Percentiles rank a stretch among this genome's conserved stretches.
Conservation (phyloP, 2,113 vertebrate species). For the Lepidothrix coronata region DNA sequence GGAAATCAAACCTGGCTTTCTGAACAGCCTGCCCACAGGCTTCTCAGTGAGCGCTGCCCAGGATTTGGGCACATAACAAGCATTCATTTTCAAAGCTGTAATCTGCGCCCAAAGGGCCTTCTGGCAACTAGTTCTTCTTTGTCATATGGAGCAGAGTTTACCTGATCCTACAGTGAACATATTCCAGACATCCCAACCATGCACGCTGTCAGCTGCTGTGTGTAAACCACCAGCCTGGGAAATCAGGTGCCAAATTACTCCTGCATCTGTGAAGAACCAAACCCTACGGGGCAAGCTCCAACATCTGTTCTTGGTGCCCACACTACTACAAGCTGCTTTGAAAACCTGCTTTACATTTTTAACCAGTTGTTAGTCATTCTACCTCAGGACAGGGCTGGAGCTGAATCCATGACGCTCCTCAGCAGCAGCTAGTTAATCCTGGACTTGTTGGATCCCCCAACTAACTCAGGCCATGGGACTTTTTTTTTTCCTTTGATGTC, state of each 20-base stretch:
- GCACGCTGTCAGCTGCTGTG: background rate
- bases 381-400: background rate
- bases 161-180: background rate
- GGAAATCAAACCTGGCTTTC: background rate
- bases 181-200: background rate
- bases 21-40: background rate
- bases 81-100: background rate
- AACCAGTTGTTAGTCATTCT: background rate
- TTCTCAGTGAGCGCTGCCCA: background rate
- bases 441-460: background rate
- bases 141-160: background rate
- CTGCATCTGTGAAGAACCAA: conserved; percentile 41
- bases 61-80: background rate
- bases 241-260: conserved; percentile 46
- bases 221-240: conserved; percentile 21
- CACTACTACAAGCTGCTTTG: background rate
- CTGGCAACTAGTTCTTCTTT: conserved; percentile 3
- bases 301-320: background rate
- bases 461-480: background rate
- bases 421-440: background rate
- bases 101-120: background rate
- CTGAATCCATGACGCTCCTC: background rate
- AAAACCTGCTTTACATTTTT: conserved; percentile 38
- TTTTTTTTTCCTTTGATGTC: background rate
- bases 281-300: background rate